Percentiles rank a stretch among this genome's conserved stretches.
Evolutionary conservation across 2,797 vertebrate genomes (phyloP).

Genomic region (Euphonia xanthogaster): DNA sequence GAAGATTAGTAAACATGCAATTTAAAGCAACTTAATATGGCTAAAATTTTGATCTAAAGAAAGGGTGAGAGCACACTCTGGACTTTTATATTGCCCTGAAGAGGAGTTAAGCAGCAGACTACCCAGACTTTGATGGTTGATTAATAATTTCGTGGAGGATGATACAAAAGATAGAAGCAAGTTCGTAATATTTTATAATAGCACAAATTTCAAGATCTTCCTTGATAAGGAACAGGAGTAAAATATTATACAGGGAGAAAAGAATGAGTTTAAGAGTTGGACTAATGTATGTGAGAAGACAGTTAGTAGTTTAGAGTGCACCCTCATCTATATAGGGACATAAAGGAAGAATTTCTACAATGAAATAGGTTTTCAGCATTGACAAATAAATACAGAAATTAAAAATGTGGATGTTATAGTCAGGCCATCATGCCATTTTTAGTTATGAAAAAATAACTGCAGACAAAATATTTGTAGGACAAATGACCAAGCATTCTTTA

Average conservation of each 20-base stretch:
- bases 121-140: not conserved
- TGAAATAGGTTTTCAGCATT: not conserved
- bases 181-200: not conserved
- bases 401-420: not conserved
- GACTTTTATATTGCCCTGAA: not conserved
- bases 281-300: not conserved
- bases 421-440: not conserved
- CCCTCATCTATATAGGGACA: not conserved
- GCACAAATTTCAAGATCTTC: not conserved
- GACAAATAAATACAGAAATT: not conserved
- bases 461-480: not conserved
- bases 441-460: not conserved
- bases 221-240: not conserved
- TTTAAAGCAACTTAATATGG: not conserved
- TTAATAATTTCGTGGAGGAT: not conserved
- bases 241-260: not conserved
- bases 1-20: not conserved
- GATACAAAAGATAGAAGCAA: not conserved
- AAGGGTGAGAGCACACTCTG: rapidly evolving
- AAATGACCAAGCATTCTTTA: not conserved
- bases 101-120: not conserved
- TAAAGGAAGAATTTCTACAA: not conserved
- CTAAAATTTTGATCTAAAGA: not conserved
- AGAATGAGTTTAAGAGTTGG: not conserved
- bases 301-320: not conserved